Evolutionary conservation across 2,797 vertebrate genomes (phyloP), one percentile per base, ranked within the genome.

Genomic region (Mormyrus hasselquistii): DNA sequence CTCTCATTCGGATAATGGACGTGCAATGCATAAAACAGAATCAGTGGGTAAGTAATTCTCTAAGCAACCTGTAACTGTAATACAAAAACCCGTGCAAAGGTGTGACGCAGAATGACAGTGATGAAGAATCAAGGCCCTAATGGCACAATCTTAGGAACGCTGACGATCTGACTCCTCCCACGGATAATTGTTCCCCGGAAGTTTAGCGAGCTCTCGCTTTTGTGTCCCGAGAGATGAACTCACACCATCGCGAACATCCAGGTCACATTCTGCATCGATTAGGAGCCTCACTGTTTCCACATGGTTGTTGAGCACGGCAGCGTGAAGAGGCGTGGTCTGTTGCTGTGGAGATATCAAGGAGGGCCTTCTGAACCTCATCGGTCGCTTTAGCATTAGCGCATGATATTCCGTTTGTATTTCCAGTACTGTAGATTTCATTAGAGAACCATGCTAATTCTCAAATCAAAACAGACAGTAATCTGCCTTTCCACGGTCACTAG

Each of bases 201-300:
- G 69, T 19, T 41, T 2, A 76, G 34, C 14, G 4, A 76, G 14
- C 14, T 76, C 14, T 76, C 4, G 34, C 34, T 76, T 14, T 12
- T 19, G 14, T 53, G 7, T 38, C 29, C 34, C 25, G 57, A 50
- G 52, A 55, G 57, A 57, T 29, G n/a, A 89, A 92, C 97, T 97
- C 94, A 98, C 97, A 0, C 94, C 94, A 93, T 99, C 97, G 0
- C 92, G 88, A 90, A 96, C 91, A 83, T 98, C 96, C 93, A 98
- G 93, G 92, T 98, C 95, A 91, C 97, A 96, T 62, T 93, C 94
- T 0, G 95, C 94, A 0, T 97, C 92, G 0, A 97, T 95, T 29
- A 99, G 94, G 79, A 97, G 95, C 90, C 94, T 96, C 0, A 96
- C 95, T 44, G 97, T 91, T 82, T 93, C 92, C 0, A 93, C 91